These are phyloP conservation scores for Acinonyx jubatus DNA, from an alignment of 2,113 vertebrate species.

Conservation along the genomic window DNA sequence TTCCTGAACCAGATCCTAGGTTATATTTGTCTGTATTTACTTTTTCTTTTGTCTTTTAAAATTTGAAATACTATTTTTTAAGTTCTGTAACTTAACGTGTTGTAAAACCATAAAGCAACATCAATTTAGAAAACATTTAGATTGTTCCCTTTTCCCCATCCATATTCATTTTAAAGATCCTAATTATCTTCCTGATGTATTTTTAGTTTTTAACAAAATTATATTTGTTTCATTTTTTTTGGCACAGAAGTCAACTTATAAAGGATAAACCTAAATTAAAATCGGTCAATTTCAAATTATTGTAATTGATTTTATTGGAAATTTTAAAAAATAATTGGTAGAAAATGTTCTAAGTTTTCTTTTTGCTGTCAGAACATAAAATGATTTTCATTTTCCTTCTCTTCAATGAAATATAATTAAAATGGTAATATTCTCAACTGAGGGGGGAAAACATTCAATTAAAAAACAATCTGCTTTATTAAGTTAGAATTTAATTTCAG, in stretches of 20 bases:
- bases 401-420: conserved; percentile 77
- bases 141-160: not conserved
- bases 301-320: conserved; percentile 42
- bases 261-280: conserved; percentile 45
- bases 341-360: not conserved
- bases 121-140: not conserved
- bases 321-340: not conserved
- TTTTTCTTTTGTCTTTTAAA: not conserved
- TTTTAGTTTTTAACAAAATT: not conserved
- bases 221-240: not conserved
- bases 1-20: not conserved
- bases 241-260: not conserved
- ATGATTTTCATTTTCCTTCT: conserved; percentile 69
- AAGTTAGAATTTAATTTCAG: conserved; percentile 70
- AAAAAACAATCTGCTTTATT: conserved; percentile 76
- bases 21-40: not conserved
- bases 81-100: not conserved
- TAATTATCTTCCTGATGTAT: not conserved
- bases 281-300: not conserved
- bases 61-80: not conserved
- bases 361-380: conserved; percentile 57
- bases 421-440: conserved; percentile 58
- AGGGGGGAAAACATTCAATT: conserved; percentile 61
- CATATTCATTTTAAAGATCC: not conserved
- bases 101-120: not conserved